Evolutionary conservation across 2,797 vertebrate species (phyloP), one percentile per base, ranked within the genome.

Genomic region (Dermochelys coriacea): DNA sequence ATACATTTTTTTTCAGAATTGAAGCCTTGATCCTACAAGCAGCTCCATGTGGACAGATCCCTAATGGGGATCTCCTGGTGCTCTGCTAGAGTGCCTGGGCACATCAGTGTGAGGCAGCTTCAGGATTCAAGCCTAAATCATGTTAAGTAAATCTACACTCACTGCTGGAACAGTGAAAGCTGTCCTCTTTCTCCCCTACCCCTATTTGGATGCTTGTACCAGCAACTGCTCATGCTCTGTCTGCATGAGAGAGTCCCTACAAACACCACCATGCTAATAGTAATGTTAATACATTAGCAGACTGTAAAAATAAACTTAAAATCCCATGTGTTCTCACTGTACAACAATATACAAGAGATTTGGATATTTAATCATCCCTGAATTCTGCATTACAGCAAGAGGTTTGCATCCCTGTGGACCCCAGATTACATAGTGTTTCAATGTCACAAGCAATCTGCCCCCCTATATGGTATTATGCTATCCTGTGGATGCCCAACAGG

Each of bases 151-250:
- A 29, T 90, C 41, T 84, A 64, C 71, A 85, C 77, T 45, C 1
- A 51, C 86, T 8, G 82, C 10, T 45, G 19, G 23, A 90, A 49
- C 8, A 88, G 79, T 5, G 77, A 12, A 31, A 21, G 3, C n/a
- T 45, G 1, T n/a, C 37, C 15, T 49, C 19, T 1, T 1, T 23
- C 11, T 23, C 41, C 4, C 5, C 34, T 0, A 16, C 3, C 52
- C 9, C 4, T 9, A 4, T 71, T 37, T 71, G 9, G 37, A 41
- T 71, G 19, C 19, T 71, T 2, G 21, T 41, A 37, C 68, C n/a
- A 71, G n/a, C n/a, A 71, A 71, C 45, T 77, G 74, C 45, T 47
- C 45, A 15, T 47, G 74, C 45, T 77, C 29, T 77, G 14, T 77
- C 27, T 49, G 47, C 23, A 74, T 31, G 25, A 47, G 41, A 47